Evolutionary conservation across 1,140 invertebrate species (phyloP).

Genomic region (Pseudomyrmex flavicornis): DNA sequence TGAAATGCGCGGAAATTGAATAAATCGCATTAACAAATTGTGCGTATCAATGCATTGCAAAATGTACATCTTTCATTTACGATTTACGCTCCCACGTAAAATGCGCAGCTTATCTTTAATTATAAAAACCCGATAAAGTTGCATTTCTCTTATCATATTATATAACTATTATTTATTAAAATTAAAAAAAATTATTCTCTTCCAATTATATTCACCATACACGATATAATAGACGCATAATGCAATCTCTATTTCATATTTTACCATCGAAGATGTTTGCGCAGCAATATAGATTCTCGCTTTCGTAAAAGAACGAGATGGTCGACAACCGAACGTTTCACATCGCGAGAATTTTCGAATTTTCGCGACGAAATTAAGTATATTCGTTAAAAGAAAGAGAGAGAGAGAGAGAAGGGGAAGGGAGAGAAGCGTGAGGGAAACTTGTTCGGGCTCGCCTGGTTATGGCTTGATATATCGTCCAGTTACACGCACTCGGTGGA

Average conservation of each 20-base stretch:
- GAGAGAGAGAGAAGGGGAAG: background rate
- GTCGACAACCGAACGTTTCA: conserved; percentile 26
- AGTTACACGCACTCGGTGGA: conserved; percentile 62
- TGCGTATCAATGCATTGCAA: conserved; percentile 2
- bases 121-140: too few relatives aligned
- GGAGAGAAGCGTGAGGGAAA: conserved; percentile 53
- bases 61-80: conserved; percentile 14
- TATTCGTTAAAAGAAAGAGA: background rate
- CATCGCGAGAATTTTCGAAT: conserved; percentile 35
- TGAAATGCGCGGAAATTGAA: conserved; percentile 14
- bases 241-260: conserved; percentile 15
- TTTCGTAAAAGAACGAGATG: background rate
- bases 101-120: too few relatives aligned
- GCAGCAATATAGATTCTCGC: too few relatives aligned
- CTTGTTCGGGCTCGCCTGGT: conserved; percentile 51
- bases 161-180: too few relatives aligned
- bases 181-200: too few relatives aligned
- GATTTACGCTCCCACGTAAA: background rate
- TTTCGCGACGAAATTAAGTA: conserved; percentile 34
- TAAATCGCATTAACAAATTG: conserved; percentile 29
- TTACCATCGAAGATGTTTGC: background rate
- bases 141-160: too few relatives aligned
- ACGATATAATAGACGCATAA: background rate
- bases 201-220: too few relatives aligned
- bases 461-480: conserved; percentile 62